phyloP scores from a whole-genome alignment of 2,113 vertebrate species.

The Gracilinanus agilis region DNA sequence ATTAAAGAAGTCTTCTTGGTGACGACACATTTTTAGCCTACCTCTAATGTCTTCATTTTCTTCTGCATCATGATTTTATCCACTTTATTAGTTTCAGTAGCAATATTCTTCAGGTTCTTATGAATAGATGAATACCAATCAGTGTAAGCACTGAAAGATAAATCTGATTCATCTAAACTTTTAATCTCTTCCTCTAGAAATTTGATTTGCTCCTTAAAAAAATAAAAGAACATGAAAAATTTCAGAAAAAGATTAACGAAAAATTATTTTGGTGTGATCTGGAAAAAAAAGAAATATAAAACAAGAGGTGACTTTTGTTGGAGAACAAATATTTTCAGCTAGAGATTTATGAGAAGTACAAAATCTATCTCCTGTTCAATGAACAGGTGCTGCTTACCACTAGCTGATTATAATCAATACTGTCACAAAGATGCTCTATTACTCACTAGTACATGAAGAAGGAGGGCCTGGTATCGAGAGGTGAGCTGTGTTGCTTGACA shows the following conservation, averaged over 20 bases:
- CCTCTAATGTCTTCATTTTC: constrained; percentile 94
- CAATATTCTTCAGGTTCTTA: constrained; percentile 88
- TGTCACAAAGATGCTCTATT: constrained; percentile 21
- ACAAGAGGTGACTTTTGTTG: neutral
- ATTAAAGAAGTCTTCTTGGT: neutral
- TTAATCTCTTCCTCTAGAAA: constrained; percentile 94
- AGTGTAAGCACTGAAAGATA: constrained; percentile 88
- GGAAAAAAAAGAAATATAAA: constrained; percentile 20
- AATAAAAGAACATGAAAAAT: too few species aligned
- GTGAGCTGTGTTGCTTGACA: constrained; percentile 93
- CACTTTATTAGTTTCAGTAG: constrained; percentile 85
- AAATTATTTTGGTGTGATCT: too few species aligned
- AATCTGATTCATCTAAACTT: constrained; percentile 92
- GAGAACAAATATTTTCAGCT: accelerated
- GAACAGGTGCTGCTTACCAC: accelerated
- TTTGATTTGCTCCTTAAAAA: constrained; percentile 91
- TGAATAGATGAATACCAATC: constrained; percentile 92
- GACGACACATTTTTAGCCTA: constrained; percentile 72
- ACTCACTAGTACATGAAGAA: constrained; percentile 92
- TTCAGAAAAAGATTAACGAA: too few species aligned
- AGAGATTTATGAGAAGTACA: too few species aligned
- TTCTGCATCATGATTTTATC: constrained; percentile 91
- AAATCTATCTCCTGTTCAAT: neutral
- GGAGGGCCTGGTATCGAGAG: constrained; percentile 92
- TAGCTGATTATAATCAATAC: neutral